Evolutionary conservation across 2,797 vertebrate species (phyloP).

Genomic region (Sebastes hopkinsi): DNA sequence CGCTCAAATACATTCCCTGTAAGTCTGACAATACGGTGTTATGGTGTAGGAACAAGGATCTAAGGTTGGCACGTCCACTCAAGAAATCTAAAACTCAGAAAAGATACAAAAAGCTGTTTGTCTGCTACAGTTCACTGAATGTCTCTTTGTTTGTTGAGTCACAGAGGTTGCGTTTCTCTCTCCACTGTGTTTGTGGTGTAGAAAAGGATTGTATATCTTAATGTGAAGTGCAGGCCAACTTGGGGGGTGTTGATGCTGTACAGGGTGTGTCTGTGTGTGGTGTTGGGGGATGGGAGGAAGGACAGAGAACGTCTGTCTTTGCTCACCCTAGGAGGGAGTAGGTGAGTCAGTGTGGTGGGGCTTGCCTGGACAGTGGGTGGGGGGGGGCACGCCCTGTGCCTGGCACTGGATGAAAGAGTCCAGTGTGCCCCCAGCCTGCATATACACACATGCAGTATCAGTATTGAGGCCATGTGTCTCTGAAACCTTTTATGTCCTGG

Average conservation of each 20-base stretch:
- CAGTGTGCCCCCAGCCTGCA: constrained; percentile 50
- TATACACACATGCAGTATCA: constrained; percentile 19
- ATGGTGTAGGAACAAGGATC: background rate
- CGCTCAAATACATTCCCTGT: constrained; percentile 90
- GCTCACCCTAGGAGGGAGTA: constrained; percentile 35
- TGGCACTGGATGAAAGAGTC: constrained; percentile 67
- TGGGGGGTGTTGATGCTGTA: constrained; percentile 10
- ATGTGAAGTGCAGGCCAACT: constrained; percentile 7
- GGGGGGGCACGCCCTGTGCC: constrained; percentile 24
- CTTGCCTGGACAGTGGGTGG: constrained; percentile 15
- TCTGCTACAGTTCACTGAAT: constrained; percentile 13
- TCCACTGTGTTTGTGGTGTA: constrained; percentile 13
- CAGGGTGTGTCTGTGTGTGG: background rate
- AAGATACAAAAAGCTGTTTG: constrained; percentile 13
- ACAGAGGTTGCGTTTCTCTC: constrained; percentile 5
- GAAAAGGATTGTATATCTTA: constrained; percentile 43
- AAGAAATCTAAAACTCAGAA: constrained; percentile 19
- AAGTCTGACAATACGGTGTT: constrained; percentile 68
- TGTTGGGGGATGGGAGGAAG: constrained; percentile 30
- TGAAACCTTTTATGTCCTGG: background rate
- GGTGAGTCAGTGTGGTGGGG: constrained; percentile 49
- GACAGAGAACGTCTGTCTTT: constrained; percentile 65
- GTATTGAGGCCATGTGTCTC: background rate
- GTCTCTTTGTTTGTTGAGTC: constrained; percentile 31
- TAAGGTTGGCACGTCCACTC: background rate